Evolutionary conservation across 2,888 invertebrate species (phyloP).

Genomic region (Ormyrus pomaceus): DNA sequence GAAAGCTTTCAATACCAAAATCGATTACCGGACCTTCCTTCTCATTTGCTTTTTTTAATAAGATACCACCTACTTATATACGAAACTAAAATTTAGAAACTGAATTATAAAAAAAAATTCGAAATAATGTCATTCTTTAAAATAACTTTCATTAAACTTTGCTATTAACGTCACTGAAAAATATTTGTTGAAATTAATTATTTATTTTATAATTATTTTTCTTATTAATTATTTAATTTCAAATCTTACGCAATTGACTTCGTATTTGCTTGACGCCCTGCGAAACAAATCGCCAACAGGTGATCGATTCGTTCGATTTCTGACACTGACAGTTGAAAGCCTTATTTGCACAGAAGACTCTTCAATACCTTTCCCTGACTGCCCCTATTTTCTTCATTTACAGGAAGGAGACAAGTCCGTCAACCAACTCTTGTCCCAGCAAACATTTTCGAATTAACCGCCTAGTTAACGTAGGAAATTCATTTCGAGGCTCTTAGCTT

Average conservation of each 20-base stretch:
- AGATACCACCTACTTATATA: no score
- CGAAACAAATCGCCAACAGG: not conserved
- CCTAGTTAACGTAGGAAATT: not conserved
- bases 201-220: not conserved
- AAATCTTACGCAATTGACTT: not conserved
- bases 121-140: no score
- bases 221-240: not conserved
- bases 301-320: constrained; percentile 13
- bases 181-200: no score
- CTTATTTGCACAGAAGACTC: constrained; percentile 29
- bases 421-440: not conserved
- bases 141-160: no score
- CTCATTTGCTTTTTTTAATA: no score
- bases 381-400: constrained; percentile 9
- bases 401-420: not conserved
- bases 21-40: no score
- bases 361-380: not conserved
- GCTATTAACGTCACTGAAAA: no score
- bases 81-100: no score
- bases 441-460: constrained; percentile 17
- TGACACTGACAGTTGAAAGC: constrained; percentile 16
- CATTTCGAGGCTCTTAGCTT: no score
- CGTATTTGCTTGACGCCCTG: not conserved
- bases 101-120: no score
- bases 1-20: no score